Percentiles rank a stretch among this genome's conserved stretches.
These are phyloP conservation scores for Apotomis betuletana DNA, from an alignment of 2,888 invertebrate species.

Conservation along the genomic window DNA sequence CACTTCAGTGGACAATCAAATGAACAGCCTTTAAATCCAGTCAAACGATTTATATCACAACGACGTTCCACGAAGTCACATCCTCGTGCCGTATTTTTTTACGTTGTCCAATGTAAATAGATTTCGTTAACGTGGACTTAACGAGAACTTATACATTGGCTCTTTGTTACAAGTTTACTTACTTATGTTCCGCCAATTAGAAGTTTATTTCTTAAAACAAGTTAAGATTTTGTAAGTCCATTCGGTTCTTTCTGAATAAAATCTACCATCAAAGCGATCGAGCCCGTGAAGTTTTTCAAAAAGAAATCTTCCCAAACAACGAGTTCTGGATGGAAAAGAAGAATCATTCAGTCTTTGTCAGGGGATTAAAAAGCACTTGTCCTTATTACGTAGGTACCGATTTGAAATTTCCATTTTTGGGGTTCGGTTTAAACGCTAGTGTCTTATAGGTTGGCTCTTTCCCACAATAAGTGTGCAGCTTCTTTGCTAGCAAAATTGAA, in stretches of 20 bases:
- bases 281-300: not conserved
- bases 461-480: too few species aligned
- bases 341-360: constrained; percentile 42
- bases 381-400: constrained; percentile 43
- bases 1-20: too few species aligned
- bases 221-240: constrained; percentile 8
- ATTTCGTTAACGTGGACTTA: too few species aligned
- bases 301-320: constrained; percentile 6
- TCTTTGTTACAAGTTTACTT: constrained; percentile 16
- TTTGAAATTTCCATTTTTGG: constrained; percentile 45
- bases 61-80: too few species aligned
- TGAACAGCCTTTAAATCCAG: too few species aligned
- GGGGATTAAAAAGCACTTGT: constrained; percentile 40
- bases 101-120: too few species aligned
- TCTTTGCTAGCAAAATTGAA: too few species aligned
- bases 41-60: too few species aligned
- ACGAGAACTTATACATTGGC: not conserved
- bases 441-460: too few species aligned
- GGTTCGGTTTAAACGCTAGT: not conserved
- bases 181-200: constrained; percentile 25
- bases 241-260: constrained; percentile 2
- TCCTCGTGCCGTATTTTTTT: too few species aligned
- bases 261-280: constrained; percentile 19
- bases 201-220: constrained; percentile 15
- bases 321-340: constrained; percentile 40